Evolutionary conservation across 2,113 vertebrate genomes (phyloP), one percentile per base, ranked within the genome.

Genomic region (Aviceda subcristata): DNA sequence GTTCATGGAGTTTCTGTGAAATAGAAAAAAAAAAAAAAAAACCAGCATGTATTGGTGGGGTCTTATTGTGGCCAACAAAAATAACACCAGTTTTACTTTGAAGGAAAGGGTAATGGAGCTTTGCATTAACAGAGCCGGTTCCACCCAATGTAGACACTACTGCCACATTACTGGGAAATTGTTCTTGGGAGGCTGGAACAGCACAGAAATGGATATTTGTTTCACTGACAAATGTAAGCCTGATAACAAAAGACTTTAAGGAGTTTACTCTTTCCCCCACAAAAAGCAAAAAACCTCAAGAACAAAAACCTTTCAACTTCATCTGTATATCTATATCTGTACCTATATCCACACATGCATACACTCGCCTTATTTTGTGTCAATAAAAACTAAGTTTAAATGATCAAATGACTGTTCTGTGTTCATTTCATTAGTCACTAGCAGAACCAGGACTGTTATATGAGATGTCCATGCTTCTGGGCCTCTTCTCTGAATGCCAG

Each of bases 111-210:
- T 56, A 81, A 50, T 18, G 36, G 29, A 69, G 21, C 17, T 68
- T 91, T 79, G 34, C 29, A 36, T 68, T 75, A 63, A 51, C 10
- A 50, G 21, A 53, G 6, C 5, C 23, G 46, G 34, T 57, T 75
- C 43, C 6, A 53, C 21, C 15, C 1, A 0, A 5, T 53, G 48
- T 29, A 64, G 41, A 45, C 4, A 12, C 21, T 74, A 43, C 11
- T 34, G 30, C 11, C 13, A 32, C 16, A 7, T 75, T 57, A 74
- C 6, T 12, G 9, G 32, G 51, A 75, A 85, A 66, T 66, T 75
- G 27, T 22, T 80, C 8, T 55, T 75, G n/a, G 22, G 23, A 85
- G 38, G 12, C 13, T 57, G 43, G 34, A 68, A 75, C 6, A 21
- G 7, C 79, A 41, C 12, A 63, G 29, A 69, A 64, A 45, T 20